Evolutionary conservation across 2,113 vertebrate species (phyloP), one percentile per base, ranked within the genome.

Genomic region (Fulmarus glacialis): DNA sequence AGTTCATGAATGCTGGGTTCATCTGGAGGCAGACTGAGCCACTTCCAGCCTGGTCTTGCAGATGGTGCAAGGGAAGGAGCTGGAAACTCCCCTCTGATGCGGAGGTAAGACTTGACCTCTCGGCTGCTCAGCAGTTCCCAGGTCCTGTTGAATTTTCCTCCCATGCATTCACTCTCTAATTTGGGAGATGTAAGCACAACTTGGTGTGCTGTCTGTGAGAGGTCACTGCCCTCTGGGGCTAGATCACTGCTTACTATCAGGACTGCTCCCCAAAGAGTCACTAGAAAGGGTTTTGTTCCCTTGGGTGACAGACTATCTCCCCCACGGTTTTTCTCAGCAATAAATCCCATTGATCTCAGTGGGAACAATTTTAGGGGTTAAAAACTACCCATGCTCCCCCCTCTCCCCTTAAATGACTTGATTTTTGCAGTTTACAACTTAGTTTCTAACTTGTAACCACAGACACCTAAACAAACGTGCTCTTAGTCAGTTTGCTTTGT

Each of bases 151-250:
- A 42, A 58, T 62, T 79, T 56, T 60, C 38, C 18, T 83, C 12
- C 21, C 22, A 48, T 0, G 0, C 2, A 0, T n/a, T 68, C 17
- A 8, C 23, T 58, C 4, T 34, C 15, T 71, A 11, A 38, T 26
- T 20, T 50, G 16, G 13, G 52, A 52, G 8, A 50, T 2, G 3
- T n/a, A 40, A 74, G 20, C 47, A 40, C 21, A 45, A 9, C 10
- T 40, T 47, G 3, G 18, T 84, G 30, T 29, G 27, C 26, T 72
- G 0, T 21, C 70, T 50, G 17, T 47, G 52, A 38, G 52, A 71
- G 32, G 9, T 47, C 9, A 43, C 27, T 50, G 24, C 11, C 5
- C 7, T 75, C 66, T 66, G 13, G 47, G 36, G 16, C 24, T 55
- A 17, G 2, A 15, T 70, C 29, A 59, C 12, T 74, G 21, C 26